Percentiles rank a stretch among this genome's conserved stretches.
phyloP scores from a whole-genome alignment of 1,140 invertebrate species.

The Drosophila cardini region DNA sequence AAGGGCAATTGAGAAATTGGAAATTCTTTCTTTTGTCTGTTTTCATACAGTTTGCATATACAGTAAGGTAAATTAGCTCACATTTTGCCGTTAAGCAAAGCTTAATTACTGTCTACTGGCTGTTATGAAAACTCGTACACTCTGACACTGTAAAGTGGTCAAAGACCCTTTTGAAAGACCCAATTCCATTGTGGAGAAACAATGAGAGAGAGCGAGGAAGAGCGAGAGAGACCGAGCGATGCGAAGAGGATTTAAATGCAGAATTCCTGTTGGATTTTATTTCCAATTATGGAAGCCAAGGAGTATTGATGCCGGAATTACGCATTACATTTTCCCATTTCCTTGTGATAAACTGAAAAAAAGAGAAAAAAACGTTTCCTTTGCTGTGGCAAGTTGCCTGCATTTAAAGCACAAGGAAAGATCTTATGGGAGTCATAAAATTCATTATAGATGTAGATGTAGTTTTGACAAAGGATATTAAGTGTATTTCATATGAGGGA shows the following conservation, averaged over 20 bases:
- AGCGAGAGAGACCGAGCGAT: neutral
- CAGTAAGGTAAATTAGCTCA: conserved; percentile 3
- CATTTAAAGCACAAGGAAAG: neutral
- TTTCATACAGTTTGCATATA: neutral
- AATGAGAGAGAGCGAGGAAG: neutral
- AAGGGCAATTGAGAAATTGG: too few relatives aligned
- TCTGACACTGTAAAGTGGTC: neutral
- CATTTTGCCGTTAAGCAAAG: conserved; percentile 1
- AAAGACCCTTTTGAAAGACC: neutral
- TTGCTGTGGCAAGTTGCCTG: conserved; percentile 20
- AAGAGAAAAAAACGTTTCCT: conserved; percentile 7
- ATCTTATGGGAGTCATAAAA: conserved; percentile 16
- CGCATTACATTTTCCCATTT: conserved; percentile 33
- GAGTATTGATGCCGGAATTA: conserved; percentile 35
- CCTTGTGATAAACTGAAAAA: conserved; percentile 14
- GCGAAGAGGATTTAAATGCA: neutral
- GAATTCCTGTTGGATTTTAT: conserved; percentile 1
- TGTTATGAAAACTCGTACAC: too few relatives aligned
- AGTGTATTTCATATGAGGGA: conserved; percentile 2
- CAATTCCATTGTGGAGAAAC: neutral
- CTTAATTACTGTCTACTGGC: neutral
- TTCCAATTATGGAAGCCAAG: conserved; percentile 8
- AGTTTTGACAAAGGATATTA: conserved; percentile 9
- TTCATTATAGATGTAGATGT: conserved; percentile 12
- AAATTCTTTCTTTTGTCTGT: too few relatives aligned